Base-by-base conservation (phyloP, 2,797 vertebrate genomes). In the Pachyuromys duprasi region DNA sequence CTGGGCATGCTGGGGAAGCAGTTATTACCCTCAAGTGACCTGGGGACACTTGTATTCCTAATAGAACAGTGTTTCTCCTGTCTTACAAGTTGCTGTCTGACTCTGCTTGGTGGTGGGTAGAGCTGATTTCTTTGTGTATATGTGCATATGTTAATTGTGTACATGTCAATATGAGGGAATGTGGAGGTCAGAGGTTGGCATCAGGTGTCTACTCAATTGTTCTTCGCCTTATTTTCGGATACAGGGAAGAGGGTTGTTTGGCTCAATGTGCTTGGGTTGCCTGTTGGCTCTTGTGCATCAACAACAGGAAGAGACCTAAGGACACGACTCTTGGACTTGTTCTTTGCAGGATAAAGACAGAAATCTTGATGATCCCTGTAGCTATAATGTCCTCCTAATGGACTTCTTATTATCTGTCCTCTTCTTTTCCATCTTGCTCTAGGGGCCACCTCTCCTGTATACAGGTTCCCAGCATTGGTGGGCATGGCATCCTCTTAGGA, bases 31-130 rank as follows among this genome's bases (percentile, higher is more conserved):
- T 39, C 36, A 12, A 39, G 1, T 18, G 33, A 49, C 42, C n/a
- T 5, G 55, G 31, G 28, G 13, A 33, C 22, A 0, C 28, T 18
- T 49, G 12, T 8, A 0, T 0, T 18, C 53, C 49, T 13, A 4
- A n/a, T 15, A 57, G 39, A 24, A 42, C 8, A 5, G 14, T 15
- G 18, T 14, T 3, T 3, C 15, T 60, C 57, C 12, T 28, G 69
- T 20, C 18, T 49, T 17, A 3, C 24, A 17, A 2, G 18, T 31
- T 14, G 2, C 5, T 2, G 3, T 12, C 20, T 26, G 22, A n/a
- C 18, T 42, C 26, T 60, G 39, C 69, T 11, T 31, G 14, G 5
- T 9, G 6, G 14, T 0, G 4, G 31, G 45, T 78, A 45, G 26
- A 78, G 28, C 14, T 53, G 75, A 75, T 9, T 53, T 31, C 22